Conservation (phyloP, 2,113 vertebrate genomes). For the Chlorodrepanis virens region DNA sequence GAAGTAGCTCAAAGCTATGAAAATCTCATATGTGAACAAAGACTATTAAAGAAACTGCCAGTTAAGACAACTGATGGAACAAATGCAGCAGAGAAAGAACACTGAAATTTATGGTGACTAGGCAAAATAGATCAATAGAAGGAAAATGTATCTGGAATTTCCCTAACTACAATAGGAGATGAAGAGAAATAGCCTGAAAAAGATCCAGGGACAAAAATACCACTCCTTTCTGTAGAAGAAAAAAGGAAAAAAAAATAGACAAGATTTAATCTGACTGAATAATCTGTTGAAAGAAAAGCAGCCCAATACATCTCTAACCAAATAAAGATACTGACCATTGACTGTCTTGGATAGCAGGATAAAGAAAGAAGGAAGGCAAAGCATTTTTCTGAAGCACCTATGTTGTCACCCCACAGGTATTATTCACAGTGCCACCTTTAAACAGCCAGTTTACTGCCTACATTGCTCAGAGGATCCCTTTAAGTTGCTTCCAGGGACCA, state of each 20-base stretch:
- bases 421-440: neutral
- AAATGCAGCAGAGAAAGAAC: slow-evolving; percentile 4
- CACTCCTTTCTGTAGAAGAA: neutral
- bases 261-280: neutral
- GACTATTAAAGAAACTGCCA: slow-evolving; percentile 31
- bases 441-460: neutral
- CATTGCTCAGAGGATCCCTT: neutral
- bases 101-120: slow-evolving; percentile 34
- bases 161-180: neutral
- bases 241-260: neutral
- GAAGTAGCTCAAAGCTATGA: slow-evolving; percentile 45
- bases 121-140: slow-evolving; percentile 41
- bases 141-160: slow-evolving; percentile 10
- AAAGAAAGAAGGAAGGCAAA: neutral
- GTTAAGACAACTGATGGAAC: slow-evolving; percentile 22
- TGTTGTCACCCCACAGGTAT: neutral
- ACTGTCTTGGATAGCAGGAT: neutral
- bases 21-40: neutral
- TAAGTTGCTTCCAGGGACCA: neutral
- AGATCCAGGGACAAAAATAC: neutral
- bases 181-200: slow-evolving; percentile 16
- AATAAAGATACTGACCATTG: neutral
- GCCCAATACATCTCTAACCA: neutral
- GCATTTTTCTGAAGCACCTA: neutral
- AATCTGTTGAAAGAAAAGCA: neutral